These are phyloP conservation scores for Epistrophe eligans DNA, from an alignment of 2,888 invertebrate species.

Conservation along the genomic window DNA sequence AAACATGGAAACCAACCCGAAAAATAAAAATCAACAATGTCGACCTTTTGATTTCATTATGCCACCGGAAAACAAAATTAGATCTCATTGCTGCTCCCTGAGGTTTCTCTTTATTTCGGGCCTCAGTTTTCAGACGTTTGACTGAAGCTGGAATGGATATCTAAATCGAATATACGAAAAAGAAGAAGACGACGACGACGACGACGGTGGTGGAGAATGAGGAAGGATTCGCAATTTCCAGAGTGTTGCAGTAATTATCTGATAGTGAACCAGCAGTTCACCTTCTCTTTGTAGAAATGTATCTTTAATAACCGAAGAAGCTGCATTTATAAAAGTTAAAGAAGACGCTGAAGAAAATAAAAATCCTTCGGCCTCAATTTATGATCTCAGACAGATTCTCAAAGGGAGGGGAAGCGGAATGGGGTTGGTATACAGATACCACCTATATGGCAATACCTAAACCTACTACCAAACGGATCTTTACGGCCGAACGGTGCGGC, in stretches of 20 bases:
- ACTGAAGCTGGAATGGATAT: conserved; percentile 37
- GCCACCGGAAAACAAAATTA: conserved; percentile 75
- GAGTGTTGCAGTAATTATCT: conserved; percentile 71
- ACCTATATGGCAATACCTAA: background rate
- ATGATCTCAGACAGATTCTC: conserved; percentile 66
- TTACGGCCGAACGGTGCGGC: background rate
- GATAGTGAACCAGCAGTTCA: conserved; percentile 57
- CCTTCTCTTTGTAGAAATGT: conserved; percentile 38
- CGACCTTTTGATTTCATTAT: conserved; percentile 76
- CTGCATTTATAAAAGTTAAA: conserved; percentile 11
- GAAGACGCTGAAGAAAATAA: conserved; percentile 59
- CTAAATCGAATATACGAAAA: conserved; percentile 46
- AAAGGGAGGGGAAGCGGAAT: background rate
- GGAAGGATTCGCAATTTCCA: conserved; percentile 48
- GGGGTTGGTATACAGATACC: background rate
- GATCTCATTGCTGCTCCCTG: conserved; percentile 65
- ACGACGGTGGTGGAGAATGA: background rate
- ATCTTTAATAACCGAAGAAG: conserved; percentile 48
- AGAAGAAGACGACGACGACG: background rate
- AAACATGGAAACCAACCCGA: conserved; percentile 53
- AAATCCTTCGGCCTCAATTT: conserved; percentile 73
- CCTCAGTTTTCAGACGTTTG: background rate
- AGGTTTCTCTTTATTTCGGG: conserved; percentile 60
- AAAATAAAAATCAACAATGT: conserved; percentile 57
- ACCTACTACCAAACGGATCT: background rate